Conservation (phyloP, 2,113 vertebrate species). For the Synodontis membranacea region DNA sequence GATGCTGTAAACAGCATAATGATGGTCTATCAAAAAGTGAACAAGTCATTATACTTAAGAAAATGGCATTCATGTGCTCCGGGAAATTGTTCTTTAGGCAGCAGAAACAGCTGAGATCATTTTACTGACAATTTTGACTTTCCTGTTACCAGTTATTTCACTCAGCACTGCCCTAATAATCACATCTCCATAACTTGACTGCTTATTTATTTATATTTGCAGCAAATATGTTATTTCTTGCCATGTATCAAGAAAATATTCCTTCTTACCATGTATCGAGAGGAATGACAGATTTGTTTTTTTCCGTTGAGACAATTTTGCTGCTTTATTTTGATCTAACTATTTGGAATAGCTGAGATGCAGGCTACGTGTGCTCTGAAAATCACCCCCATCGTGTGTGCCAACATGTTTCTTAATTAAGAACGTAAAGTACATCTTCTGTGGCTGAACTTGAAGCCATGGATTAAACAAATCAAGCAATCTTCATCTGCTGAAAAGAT, state of each 20-base stretch:
- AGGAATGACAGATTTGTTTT: neutral
- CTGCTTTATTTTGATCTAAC: neutral
- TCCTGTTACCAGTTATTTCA: conserved; percentile 28
- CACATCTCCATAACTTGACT: conserved; percentile 4
- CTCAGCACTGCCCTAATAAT: conserved; percentile 8
- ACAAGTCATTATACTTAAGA: conserved; percentile 26
- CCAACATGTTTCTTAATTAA: conserved; percentile 4
- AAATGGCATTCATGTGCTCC: conserved; percentile 17
- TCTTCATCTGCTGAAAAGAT: conserved; percentile 16
- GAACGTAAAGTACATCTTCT: neutral
- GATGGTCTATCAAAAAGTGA: conserved; percentile 23
- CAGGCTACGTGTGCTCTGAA: neutral
- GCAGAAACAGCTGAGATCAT: neutral
- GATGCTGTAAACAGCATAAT: conserved; percentile 12
- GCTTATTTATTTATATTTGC: conserved; percentile 9
- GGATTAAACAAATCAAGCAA: conserved; percentile 31
- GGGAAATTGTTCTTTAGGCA: conserved; percentile 20
- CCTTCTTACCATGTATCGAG: neutral
- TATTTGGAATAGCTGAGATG: neutral
- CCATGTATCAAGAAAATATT: neutral
- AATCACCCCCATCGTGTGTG: neutral
- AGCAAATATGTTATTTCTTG: neutral
- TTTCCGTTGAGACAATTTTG: neutral
- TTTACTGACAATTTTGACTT: conserved; percentile 32
- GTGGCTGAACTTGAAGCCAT: neutral